Evolutionary conservation across 2,797 vertebrate species (phyloP).

Genomic region (Zenarchopterus dispar): DNA sequence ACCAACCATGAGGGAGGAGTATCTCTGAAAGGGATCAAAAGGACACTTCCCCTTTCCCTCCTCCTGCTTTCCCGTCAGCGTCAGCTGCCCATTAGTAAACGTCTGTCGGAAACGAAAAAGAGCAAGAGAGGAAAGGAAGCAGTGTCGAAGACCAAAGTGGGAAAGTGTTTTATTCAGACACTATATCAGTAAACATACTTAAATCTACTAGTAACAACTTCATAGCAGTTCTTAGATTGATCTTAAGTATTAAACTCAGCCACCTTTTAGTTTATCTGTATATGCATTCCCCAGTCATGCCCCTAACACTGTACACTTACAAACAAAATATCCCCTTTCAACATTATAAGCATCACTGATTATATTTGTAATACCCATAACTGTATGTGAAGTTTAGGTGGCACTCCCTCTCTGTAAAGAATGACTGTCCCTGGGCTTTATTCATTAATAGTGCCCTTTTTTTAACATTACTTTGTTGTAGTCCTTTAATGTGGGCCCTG

Average conservation of each 20-base stretch:
- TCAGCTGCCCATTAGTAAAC: constrained; percentile 74
- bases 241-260: background rate
- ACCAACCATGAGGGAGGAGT: constrained; percentile 84
- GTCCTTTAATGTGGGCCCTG: background rate
- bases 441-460: background rate
- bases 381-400: background rate
- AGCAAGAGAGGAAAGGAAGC: constrained; percentile 10
- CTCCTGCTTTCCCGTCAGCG: constrained; percentile 74
- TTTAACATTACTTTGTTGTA: background rate
- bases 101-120: constrained; percentile 67
- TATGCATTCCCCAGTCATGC: background rate
- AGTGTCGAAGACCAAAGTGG: constrained; percentile 5
- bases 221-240: background rate
- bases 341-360: background rate
- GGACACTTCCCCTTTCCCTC: constrained; percentile 86
- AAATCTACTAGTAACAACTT: background rate
- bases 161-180: constrained; percentile 20
- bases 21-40: constrained; percentile 85
- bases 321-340: background rate
- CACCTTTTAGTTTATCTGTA: background rate
- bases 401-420: background rate
- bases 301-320: no score
- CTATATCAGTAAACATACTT: background rate
- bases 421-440: background rate
- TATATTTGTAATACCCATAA: background rate